Base-by-base conservation (phyloP, 30 jellyfish, hydroid and myxozoan genomes). In the Cassiopea andromeda region DNA sequence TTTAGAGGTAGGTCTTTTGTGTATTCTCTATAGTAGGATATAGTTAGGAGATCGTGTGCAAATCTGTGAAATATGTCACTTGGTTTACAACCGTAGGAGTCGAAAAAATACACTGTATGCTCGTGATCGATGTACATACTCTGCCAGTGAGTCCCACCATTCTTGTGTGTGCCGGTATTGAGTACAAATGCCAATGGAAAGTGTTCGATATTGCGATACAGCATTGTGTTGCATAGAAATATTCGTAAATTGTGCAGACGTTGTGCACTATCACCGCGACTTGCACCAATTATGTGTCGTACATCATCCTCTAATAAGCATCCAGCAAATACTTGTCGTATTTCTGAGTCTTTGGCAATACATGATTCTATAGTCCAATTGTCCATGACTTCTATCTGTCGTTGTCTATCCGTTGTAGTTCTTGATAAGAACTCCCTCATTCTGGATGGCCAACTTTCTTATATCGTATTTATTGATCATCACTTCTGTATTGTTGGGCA, bases 111-210 rank as follows among this genome's bases (percentile, higher is more conserved):
- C 1, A 19, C 79, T 70, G 57, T 19, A 19, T 70, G 79, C 19
- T 70, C 50, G 49, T 70, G 79, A 70, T 70, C 79, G 27, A 70
- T 14, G 27, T 70, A 70, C 7, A 70, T 19, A 3, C 57, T 54
- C 27, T 70, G 79, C 79, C 79, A 70, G 54, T 70, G 79, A 1
- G 38, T 70, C 1, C 57, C 79, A 12, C 79, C 79, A 54, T 38
- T 70, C 38, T 70, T 70, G 54, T 70, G 79, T 6, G 54, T 70
- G 2, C 79, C 79, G 7, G 79, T 70, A 43, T 70, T 70, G 10
- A 70, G 1, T 8, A 70, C 54, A 19, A 70, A 70, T 19, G 54
- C 79, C 16, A 70, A 14, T 1, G 79, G 79, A 70, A 19, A 70
- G 3, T 66, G 45, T 66, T 19, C 38, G 27, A 66, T 4, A 4